Evolutionary conservation across 1,140 invertebrate species (phyloP).

Genomic region (Lasioglossum baleicum): DNA sequence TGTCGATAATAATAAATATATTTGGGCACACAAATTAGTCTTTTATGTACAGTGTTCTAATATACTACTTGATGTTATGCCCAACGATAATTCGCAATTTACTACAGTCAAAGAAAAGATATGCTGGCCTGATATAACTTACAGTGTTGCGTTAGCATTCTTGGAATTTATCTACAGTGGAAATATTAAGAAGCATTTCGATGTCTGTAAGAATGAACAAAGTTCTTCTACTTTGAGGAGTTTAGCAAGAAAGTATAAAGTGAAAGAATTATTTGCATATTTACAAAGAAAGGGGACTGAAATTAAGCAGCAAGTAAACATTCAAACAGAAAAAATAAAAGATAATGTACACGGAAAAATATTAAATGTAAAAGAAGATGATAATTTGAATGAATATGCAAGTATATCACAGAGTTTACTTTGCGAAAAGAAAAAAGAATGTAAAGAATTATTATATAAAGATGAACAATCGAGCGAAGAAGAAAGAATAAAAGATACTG

Average conservation of each 20-base stretch:
- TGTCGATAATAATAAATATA: constrained; percentile 68
- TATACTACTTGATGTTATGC: constrained; percentile 71
- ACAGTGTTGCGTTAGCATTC: constrained; percentile 72
- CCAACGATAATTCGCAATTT: constrained; percentile 57
- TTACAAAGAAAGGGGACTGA: constrained; percentile 52
- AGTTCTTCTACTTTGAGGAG: constrained; percentile 55
- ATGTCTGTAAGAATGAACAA: constrained; percentile 53
- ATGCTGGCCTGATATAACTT: constrained; percentile 65
- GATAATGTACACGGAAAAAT: background rate
- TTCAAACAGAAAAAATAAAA: background rate
- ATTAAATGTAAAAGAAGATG: background rate
- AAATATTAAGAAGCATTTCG: constrained; percentile 58
- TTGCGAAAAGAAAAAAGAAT: background rate
- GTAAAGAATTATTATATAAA: background rate
- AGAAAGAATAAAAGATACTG: background rate
- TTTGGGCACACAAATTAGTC: constrained; percentile 77
- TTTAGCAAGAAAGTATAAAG: constrained; percentile 68
- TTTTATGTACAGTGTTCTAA: constrained; percentile 74
- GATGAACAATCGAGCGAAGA: no score
- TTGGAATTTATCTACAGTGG: constrained; percentile 78
- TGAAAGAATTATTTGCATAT: constrained; percentile 66
- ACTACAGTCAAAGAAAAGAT: constrained; percentile 67
- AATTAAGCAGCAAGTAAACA: background rate
- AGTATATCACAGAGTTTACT: background rate
- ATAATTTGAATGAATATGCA: constrained; percentile 10